Percentiles rank a stretch among this genome's conserved stretches.
Evolutionary conservation across 2,888 invertebrate species (phyloP).

Genomic region (Blastobasis adustella): DNA sequence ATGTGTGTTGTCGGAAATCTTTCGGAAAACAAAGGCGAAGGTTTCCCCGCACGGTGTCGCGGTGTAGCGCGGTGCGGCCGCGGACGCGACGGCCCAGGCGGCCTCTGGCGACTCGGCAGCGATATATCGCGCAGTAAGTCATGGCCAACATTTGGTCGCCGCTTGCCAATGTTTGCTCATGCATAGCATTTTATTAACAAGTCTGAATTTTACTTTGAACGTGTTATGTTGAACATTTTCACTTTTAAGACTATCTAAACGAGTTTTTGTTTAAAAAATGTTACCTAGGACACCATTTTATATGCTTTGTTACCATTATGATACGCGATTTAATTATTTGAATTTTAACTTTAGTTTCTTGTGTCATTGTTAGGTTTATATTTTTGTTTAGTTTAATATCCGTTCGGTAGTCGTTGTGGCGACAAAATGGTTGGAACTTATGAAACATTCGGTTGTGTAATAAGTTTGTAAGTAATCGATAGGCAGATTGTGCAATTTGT

Average conservation of each 20-base stretch:
- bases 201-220: constrained; percentile 43
- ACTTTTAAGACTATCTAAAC: constrained; percentile 38
- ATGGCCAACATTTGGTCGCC: constrained; percentile 40
- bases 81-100: background rate
- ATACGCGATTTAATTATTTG: constrained; percentile 28
- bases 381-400: constrained; percentile 5
- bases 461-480: constrained; percentile 28
- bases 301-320: constrained; percentile 61
- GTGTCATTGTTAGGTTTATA: constrained; percentile 27
- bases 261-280: constrained; percentile 42
- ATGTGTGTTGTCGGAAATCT: constrained; percentile 3
- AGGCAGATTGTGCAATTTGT: constrained; percentile 41
- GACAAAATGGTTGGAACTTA: constrained; percentile 1
- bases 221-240: constrained; percentile 43
- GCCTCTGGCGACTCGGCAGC: background rate
- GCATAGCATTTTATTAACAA: constrained; percentile 50
- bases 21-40: background rate
- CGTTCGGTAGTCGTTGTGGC: no score
- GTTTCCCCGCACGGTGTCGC: background rate
- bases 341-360: constrained; percentile 20
- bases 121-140: constrained; percentile 1
- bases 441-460: constrained; percentile 33
- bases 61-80: background rate
- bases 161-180: constrained; percentile 42
- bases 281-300: constrained; percentile 49